Base-by-base conservation (phyloP, 1,140 invertebrate genomes). In the Hirudo medicinalis region DNA sequence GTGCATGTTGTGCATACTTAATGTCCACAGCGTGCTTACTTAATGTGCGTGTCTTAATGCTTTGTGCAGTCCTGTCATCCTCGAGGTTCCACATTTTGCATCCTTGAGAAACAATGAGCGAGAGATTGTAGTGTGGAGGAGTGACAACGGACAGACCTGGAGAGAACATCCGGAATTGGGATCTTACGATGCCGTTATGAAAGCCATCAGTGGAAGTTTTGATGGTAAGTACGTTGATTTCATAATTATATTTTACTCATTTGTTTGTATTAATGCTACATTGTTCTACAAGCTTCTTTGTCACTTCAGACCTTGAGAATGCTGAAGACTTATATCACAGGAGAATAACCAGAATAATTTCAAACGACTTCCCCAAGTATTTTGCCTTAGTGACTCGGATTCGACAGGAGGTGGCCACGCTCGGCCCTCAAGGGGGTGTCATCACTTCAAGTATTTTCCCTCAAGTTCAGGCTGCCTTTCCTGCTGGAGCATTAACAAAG, bases 71-170 rank as follows among this genome's bases (percentile, higher is more conserved):
- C 93, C 94, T 1, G 92, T 97, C 9, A 89, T 97, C 72, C 89
- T 99, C 74, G 95, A 99, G 85, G 90, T 99, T 63, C 97, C 97
- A 2, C 95, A 99, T 84, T 97, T 97, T 82, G 96, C 94, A 0
- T 96, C 95, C 0, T 85, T 99, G 0, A 87, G 91, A 53, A 93
- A 92, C n/a, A 92, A 92, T 78, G 96, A 99, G 81, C 86, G 97
- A 53, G 96, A 99, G 85, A 97, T 99, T 36, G 91, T 97, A 19
- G 93, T 99, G 68, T 83, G 99, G 2, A 86, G 95, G 68, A 97
- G 92, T 43, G 94, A 99, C 79, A 97, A 98, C 79, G 96, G 96
- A 0, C 92, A 97, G 79, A 92, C 89, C 15, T 99, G 97, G 97
- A 77, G 36, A 11, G 97, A 99, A 79, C 96, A 99, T 79, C 91